Percentiles rank a stretch among this genome's conserved stretches.
These are phyloP conservation scores for Pachycephus smyrnensis DNA, from an alignment of 2,888 invertebrate genomes.

Conservation along the genomic window DNA sequence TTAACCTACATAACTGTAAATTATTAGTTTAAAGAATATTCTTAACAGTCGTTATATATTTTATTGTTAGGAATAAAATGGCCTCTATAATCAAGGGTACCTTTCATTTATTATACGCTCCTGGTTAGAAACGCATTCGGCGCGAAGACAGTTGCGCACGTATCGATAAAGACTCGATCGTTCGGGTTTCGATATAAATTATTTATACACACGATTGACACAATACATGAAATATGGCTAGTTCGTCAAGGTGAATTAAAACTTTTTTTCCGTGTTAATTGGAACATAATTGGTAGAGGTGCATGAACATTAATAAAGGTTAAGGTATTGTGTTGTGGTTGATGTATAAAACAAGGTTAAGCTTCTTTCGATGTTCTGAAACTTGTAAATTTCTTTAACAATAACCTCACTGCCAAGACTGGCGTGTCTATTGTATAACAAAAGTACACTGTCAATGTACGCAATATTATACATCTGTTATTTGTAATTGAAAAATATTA, in stretches of 20 bases:
- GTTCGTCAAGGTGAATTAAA: slow-evolving; percentile 74
- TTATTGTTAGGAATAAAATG: neutral
- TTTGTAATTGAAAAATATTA: neutral
- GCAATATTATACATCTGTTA: neutral
- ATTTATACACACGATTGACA: slow-evolving; percentile 26
- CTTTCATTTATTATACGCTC: neutral
- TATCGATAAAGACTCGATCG: neutral
- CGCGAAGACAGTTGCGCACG: neutral
- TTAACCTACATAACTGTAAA: neutral
- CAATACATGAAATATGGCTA: slow-evolving; percentile 71
- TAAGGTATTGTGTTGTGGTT: neutral
- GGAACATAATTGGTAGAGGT: neutral
- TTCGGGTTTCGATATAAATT: slow-evolving; percentile 1
- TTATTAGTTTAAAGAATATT: neutral
- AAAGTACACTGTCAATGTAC: neutral
- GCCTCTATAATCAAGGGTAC: neutral
- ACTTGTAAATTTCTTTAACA: neutral
- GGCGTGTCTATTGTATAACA: neutral
- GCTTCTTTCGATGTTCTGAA: neutral
- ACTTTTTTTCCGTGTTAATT: slow-evolving; percentile 13
- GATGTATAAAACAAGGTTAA: neutral
- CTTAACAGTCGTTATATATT: neutral
- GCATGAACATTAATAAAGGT: neutral
- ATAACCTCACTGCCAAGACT: neutral
- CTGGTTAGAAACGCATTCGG: neutral